A percentile compares a stretch with the other conserved stretches of the same genome.
Conservation (phyloP, 1,140 invertebrate genomes). For the Atopsyche davidsoni region DNA sequence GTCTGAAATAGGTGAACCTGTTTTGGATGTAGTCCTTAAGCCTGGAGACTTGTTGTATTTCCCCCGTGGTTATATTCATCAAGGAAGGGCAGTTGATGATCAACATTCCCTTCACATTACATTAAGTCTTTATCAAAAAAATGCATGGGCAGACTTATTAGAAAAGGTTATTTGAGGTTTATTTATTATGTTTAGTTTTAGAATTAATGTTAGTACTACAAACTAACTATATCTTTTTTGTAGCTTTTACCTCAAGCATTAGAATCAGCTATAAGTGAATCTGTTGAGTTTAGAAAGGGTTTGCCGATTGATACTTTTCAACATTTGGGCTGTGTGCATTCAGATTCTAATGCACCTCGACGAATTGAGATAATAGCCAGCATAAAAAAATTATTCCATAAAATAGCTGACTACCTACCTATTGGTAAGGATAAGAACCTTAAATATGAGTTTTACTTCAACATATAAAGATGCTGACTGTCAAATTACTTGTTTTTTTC, state of each 20-base stretch:
- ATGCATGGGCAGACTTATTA: constrained; percentile 83
- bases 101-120: constrained; percentile 89
- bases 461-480: neutral
- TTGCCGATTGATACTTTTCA: constrained; percentile 73
- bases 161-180: constrained; percentile 52
- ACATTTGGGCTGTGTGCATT: constrained; percentile 64
- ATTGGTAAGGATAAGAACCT: constrained; percentile 36
- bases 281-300: constrained; percentile 70
- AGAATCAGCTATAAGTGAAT: constrained; percentile 60
- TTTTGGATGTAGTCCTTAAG: constrained; percentile 74
- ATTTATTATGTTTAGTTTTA: constrained; percentile 3
- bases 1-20: constrained; percentile 71
- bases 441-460: constrained; percentile 1
- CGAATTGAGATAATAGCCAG: constrained; percentile 53
- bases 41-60: constrained; percentile 90
- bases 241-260: constrained; percentile 71
- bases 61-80: constrained; percentile 90
- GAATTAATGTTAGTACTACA: constrained; percentile 5
- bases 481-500: constrained; percentile 2
- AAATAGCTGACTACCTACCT: constrained; percentile 59
- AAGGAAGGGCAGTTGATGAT: constrained; percentile 68
- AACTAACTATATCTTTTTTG: constrained; percentile 8
- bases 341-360: constrained; percentile 42
- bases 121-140: constrained; percentile 85
- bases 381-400: constrained; percentile 56